A percentile compares a stretch with the other conserved stretches of the same genome.
phyloP scores from a whole-genome alignment of 2,888 invertebrate genomes.

The Agelastica alni region DNA sequence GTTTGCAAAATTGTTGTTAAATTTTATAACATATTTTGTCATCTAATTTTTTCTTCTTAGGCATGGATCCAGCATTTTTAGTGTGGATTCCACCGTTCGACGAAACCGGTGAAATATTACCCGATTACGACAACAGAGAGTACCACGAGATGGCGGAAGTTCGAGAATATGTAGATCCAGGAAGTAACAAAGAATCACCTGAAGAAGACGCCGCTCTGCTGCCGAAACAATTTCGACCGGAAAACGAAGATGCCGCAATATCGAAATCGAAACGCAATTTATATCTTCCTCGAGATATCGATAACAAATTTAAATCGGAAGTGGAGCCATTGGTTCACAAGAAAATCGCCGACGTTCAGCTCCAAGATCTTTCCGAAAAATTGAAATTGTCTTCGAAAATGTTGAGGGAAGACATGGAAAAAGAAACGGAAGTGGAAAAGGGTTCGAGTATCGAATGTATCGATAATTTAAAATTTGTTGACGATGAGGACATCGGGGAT shows the following conservation, averaged over 20 bases:
- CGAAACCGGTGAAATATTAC: slow-evolving; percentile 67
- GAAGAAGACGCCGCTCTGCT: slow-evolving; percentile 62
- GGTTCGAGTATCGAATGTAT: slow-evolving; percentile 64
- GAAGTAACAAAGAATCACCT: slow-evolving; percentile 71
- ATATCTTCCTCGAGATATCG: slow-evolving; percentile 21
- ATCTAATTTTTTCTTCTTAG: slow-evolving; percentile 49
- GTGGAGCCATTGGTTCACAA: slow-evolving; percentile 42
- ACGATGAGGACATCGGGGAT: slow-evolving; percentile 66
- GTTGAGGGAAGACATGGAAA: slow-evolving; percentile 57
- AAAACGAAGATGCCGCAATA: slow-evolving; percentile 37
- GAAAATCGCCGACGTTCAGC: slow-evolving; percentile 41
- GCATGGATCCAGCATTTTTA: slow-evolving; percentile 87
- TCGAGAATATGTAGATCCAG: slow-evolving; percentile 60
- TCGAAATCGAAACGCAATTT: slow-evolving; percentile 40
- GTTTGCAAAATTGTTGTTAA: too few relatives aligned
- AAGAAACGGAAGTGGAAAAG: slow-evolving; percentile 71
- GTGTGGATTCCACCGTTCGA: slow-evolving; percentile 86
- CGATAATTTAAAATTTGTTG: slow-evolving; percentile 72
- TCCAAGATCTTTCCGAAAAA: slow-evolving; percentile 47
- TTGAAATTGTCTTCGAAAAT: slow-evolving; percentile 27
- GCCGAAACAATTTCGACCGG: slow-evolving; percentile 42
- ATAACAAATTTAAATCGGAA: slow-evolving; percentile 37
- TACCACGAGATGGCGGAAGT: slow-evolving; percentile 57
- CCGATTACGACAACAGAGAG: slow-evolving; percentile 60
- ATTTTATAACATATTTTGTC: too few relatives aligned